Evolutionary conservation across 2,888 invertebrate species (phyloP).

Genomic region (Eurois occulta): DNA sequence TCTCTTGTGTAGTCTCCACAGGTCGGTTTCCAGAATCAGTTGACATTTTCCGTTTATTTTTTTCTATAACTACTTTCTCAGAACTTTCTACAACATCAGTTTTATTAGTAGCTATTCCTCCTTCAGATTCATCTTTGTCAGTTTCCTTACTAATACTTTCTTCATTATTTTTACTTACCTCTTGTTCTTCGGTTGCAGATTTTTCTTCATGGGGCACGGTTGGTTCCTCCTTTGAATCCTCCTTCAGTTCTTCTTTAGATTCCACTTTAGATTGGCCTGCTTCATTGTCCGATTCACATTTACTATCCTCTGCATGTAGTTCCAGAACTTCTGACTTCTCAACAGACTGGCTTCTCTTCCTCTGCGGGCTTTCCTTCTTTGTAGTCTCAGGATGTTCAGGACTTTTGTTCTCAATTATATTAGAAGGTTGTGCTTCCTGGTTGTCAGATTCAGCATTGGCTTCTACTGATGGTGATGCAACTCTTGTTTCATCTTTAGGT

Average conservation of each 20-base stretch:
- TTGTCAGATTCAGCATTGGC: constrained; percentile 41
- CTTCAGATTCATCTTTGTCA: constrained; percentile 73
- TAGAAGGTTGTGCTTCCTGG: constrained; percentile 56
- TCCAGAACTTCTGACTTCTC: constrained; percentile 85
- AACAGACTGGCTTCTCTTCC: constrained; percentile 75
- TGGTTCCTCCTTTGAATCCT: constrained; percentile 64
- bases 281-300: constrained; percentile 79
- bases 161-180: constrained; percentile 88
- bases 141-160: constrained; percentile 78
- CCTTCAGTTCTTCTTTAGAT: constrained; percentile 60
- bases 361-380: constrained; percentile 57
- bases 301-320: constrained; percentile 83
- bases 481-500: constrained; percentile 78
- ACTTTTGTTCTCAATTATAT: constrained; percentile 54
- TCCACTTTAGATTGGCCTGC: constrained; percentile 73
- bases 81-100: constrained; percentile 85
- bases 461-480: constrained; percentile 70
- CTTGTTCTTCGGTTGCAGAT: constrained; percentile 64
- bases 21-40: constrained; percentile 68
- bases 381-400: constrained; percentile 67
- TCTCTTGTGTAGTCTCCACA: constrained; percentile 61
- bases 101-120: constrained; percentile 80
- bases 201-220: constrained; percentile 69
- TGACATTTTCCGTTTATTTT: constrained; percentile 68
- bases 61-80: constrained; percentile 71